phyloP scores from a whole-genome alignment of 1,140 invertebrate species.

The Matsumurasca onukii region DNA sequence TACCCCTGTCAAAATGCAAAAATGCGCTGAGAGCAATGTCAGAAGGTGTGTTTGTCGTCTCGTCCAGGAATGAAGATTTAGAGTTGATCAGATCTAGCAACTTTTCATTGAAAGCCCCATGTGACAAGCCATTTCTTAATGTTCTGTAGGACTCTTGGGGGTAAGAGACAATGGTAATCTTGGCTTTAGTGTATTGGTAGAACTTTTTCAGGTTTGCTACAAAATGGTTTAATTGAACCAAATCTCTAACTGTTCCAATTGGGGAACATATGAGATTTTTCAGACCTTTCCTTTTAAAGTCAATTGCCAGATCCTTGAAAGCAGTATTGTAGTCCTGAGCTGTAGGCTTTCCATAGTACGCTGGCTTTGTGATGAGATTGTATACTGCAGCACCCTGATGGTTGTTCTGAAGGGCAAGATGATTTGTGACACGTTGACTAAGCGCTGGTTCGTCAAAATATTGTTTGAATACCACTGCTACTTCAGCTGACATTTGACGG shows the following conservation, averaged over 20 bases:
- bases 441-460: background rate
- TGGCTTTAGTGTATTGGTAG: background rate
- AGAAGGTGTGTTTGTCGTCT: no score
- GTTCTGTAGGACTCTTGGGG: background rate
- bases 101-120: background rate
- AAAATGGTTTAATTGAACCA: background rate
- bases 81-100: no score
- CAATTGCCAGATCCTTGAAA: background rate
- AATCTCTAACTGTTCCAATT: background rate
- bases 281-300: no score
- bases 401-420: conserved; percentile 1
- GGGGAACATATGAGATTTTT: no score
- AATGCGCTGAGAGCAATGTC: no score
- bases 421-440: background rate
- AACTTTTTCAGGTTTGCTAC: background rate
- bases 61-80: no score
- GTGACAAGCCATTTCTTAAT: background rate
- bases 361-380: background rate
- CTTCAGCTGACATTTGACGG: background rate
- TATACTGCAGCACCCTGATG: background rate
- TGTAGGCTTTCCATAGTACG: background rate
- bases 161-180: background rate
- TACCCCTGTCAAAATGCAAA: no score
- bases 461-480: background rate
- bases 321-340: background rate